phyloP scores from a whole-genome alignment of 2,113 vertebrate species.

The Callipepla squamata region DNA sequence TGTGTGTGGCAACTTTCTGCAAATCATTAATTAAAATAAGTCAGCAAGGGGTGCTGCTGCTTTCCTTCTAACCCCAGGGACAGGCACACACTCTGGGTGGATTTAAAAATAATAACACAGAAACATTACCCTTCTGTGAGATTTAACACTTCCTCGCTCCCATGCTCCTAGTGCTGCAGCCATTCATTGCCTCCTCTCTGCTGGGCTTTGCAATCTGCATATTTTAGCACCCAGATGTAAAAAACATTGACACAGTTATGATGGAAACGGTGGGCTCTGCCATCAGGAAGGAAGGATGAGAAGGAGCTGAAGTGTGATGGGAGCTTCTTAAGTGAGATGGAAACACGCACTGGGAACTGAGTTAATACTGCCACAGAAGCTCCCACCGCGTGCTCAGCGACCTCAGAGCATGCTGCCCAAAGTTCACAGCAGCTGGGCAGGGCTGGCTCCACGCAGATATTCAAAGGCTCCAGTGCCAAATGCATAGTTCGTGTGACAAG shows the following conservation, averaged over 20 bases:
- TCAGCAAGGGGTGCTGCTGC: not conserved
- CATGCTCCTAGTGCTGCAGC: not conserved
- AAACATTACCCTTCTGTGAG: not conserved
- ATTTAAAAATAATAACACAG: not conserved
- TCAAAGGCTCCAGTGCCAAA: constrained; percentile 63
- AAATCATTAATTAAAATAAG: not conserved
- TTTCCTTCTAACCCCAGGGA: not conserved
- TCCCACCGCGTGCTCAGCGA: not conserved
- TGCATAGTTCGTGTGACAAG: constrained; percentile 59
- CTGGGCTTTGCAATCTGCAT: not conserved
- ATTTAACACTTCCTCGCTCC: not conserved
- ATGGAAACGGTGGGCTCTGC: accelerated
- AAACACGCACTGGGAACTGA: not conserved
- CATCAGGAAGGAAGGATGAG: accelerated
- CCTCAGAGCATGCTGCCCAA: accelerated
- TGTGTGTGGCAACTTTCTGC: not conserved
- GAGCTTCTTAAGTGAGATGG: accelerated
- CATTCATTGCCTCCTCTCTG: accelerated
- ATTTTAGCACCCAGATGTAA: accelerated
- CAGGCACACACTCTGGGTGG: accelerated
- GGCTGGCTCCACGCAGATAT: constrained; percentile 7
- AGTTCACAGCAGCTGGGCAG: not conserved
- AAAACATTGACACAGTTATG: not conserved
- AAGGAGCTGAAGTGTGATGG: accelerated
- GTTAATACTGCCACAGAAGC: not conserved